Base-by-base conservation (phyloP, 2,888 invertebrate species). In the Theretra japonica region DNA sequence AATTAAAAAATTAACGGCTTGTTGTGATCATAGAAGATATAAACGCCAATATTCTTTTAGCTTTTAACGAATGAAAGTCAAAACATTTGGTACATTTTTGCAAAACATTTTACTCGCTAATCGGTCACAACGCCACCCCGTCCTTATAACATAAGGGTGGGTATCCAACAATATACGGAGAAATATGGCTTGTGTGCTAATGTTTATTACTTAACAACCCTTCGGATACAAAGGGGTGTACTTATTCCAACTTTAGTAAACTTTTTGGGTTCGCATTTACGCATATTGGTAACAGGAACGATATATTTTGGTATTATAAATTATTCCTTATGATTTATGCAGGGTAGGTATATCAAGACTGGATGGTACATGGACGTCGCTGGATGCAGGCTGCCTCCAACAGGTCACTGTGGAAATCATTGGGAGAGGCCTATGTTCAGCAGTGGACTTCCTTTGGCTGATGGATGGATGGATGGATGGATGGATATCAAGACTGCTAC, bases 131-230 rank as follows among this genome's bases (percentile, higher is more conserved):
- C 11, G 6, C 7, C 30, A 69, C 11, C 57, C 30, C 21, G 1
- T 30, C 57, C 33, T 4, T 23, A 41, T 53, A 53, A 21, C 21
- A 28, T 30, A 25, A 33, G 15, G 58, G 17, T 19, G n/a, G 57
- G 23, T 30, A 69, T 56, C 15, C 15, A 33, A 30, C 58, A 69
- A 58, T 69, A 69, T 58, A 58, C 21, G 57, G 23, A 23, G 33
- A 30, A 69, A 69, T 33, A 69, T 33, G 58, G 30, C 57, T 21
- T 69, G 58, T 41, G 58, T 69, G 69, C 69, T 69, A 69, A 69
- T 69, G 69, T 58, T 33, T 58, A 23, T 57, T 41, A 58, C 57
- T 57, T 69, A 69, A 69, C 57, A 57, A 23, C 58, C 58, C 57
- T 58, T 62, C 57, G 57, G 23, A 69, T 41, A 30, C 56, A 56